Conservation (phyloP, 2,888 invertebrate species). For the Mythimna pallens region DNA sequence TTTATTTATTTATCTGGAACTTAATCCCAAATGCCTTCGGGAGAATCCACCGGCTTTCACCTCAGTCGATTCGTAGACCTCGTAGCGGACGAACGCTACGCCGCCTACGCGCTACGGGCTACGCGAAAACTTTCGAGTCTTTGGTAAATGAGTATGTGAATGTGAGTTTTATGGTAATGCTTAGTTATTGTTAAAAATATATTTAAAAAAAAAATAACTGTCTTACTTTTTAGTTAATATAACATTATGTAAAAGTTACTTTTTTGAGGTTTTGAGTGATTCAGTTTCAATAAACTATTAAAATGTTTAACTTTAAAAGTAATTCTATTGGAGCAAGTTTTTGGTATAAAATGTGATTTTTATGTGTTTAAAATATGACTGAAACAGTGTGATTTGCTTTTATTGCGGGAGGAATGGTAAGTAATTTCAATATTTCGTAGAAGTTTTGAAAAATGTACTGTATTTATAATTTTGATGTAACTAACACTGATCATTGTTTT, state of each 20-base stretch:
- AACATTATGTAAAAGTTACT: background rate
- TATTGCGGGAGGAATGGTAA: conserved; percentile 45
- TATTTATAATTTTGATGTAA: background rate
- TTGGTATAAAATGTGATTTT: conserved; percentile 32
- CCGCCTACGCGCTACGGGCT: conserved; percentile 59
- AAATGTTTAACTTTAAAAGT: conserved; percentile 23
- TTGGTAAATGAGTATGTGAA: conserved; percentile 3
- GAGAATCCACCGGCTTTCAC: conserved; percentile 1
- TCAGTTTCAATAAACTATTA: background rate
- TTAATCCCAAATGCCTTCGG: conserved; percentile 18
- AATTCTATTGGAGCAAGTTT: background rate
- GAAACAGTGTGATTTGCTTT: conserved; percentile 41
- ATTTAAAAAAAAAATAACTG: too few species aligned
- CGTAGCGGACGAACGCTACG: conserved; percentile 75
- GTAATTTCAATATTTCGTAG: background rate
- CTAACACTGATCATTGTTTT: background rate
- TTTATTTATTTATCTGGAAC: conserved; percentile 25
- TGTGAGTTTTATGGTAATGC: conserved; percentile 4
- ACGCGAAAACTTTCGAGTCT: conserved; percentile 68
- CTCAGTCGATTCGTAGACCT: conserved; percentile 69
- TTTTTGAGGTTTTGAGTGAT: conserved; percentile 7
- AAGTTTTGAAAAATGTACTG: background rate
- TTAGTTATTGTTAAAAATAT: background rate
- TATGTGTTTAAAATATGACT: conserved; percentile 49
- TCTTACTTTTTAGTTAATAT: too few species aligned